Conservation (phyloP, 1,140 invertebrate species). For the Bombus haemorrhoidalis region DNA sequence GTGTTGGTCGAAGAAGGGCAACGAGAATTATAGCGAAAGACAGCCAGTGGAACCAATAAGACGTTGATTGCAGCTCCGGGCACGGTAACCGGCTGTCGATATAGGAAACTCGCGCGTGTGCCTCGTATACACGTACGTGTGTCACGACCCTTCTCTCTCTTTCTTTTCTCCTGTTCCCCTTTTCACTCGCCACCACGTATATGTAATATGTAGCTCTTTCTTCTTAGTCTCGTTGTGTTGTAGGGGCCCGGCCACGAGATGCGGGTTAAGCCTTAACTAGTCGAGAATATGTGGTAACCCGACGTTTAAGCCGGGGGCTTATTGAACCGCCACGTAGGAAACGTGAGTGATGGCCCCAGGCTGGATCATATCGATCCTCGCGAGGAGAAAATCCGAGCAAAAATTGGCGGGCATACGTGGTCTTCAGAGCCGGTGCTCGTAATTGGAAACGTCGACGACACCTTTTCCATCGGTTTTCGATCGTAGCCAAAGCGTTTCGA, state of each 20-base stretch:
- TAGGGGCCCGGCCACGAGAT: conserved; percentile 35
- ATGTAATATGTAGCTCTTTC: neutral
- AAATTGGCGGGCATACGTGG: neutral
- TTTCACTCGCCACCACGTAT: neutral
- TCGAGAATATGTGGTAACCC: conserved; percentile 63
- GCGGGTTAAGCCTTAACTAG: conserved; percentile 63
- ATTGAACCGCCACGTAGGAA: conserved; percentile 59
- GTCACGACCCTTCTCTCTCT: conserved; percentile 45
- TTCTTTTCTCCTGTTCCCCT: conserved; percentile 8
- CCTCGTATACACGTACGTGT: conserved; percentile 48
- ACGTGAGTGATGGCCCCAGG: conserved; percentile 69
- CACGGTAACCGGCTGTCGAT: conserved; percentile 65
- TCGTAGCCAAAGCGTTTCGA: no score
- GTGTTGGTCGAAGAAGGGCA: conserved; percentile 52
- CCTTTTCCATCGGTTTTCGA: no score
- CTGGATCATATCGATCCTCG: conserved; percentile 43
- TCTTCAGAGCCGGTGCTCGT: neutral
- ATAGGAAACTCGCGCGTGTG: conserved; percentile 53
- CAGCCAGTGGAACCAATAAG: conserved; percentile 56
- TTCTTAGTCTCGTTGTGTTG: conserved; percentile 50
- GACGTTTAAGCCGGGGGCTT: conserved; percentile 50
- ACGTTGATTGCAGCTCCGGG: conserved; percentile 66
- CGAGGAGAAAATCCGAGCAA: neutral
- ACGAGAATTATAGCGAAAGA: conserved; percentile 62
- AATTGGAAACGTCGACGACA: neutral